phyloP scores from a whole-genome alignment of 2,113 vertebrate species.

The Ammodytes marinus region DNA sequence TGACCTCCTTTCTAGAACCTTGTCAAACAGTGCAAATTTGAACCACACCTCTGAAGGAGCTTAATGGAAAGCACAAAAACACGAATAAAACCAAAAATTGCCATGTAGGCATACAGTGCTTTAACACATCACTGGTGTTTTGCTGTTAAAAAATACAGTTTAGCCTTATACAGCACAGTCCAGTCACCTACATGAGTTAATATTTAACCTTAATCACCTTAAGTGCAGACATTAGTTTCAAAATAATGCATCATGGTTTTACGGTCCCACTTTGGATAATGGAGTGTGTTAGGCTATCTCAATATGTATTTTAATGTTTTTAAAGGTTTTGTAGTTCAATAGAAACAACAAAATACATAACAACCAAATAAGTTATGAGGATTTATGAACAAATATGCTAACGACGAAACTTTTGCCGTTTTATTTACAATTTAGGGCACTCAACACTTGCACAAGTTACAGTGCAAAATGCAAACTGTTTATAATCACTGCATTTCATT shows the following conservation, averaged over 20 bases:
- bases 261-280: neutral
- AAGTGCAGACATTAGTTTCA: neutral
- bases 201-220: conserved; percentile 55
- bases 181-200: conserved; percentile 27
- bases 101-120: neutral
- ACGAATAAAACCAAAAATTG: neutral
- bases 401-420: neutral
- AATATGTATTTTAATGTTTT: neutral
- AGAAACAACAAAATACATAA: neutral
- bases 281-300: neutral
- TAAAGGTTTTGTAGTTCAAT: neutral
- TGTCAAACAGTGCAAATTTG: too few species aligned
- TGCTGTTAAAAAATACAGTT: conserved; percentile 1
- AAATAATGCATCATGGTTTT: conserved; percentile 7
- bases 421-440: neutral
- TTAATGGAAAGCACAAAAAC: neutral
- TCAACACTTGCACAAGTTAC: neutral
- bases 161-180: neutral
- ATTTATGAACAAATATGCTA: neutral
- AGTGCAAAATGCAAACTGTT: neutral
- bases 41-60: neutral
- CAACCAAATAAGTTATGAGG: neutral
- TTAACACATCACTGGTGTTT: conserved; percentile 5
- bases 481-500: too few species aligned
- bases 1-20: neutral